Percentiles rank a stretch among this genome's conserved stretches.
Evolutionary conservation across 2,113 vertebrate genomes (phyloP).

Genomic region (Alosa alosa): DNA sequence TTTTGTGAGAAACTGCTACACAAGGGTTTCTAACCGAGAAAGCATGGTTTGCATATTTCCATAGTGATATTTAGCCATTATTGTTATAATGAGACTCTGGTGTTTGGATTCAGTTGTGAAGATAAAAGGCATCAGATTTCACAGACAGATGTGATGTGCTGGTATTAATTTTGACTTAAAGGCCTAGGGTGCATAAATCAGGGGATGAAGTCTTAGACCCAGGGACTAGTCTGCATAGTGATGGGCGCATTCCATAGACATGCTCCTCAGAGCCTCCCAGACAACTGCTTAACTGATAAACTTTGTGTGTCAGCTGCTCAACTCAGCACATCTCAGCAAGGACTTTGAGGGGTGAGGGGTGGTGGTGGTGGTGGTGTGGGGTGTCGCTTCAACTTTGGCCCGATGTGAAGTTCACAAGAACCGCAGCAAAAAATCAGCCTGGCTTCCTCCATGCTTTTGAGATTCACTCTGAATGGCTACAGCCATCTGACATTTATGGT

Average conservation of each 20-base stretch:
- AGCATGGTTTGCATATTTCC: not conserved
- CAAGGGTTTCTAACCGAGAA: not conserved
- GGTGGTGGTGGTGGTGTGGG: too few species aligned
- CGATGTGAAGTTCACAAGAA: not conserved
- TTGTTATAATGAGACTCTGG: not conserved
- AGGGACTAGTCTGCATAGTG: not conserved
- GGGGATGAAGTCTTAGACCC: not conserved
- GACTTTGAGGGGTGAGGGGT: not conserved
- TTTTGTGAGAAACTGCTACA: not conserved
- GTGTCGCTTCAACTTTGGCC: not conserved
- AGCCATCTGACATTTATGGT: not conserved
- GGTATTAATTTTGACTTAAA: not conserved
- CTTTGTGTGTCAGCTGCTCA: not conserved
- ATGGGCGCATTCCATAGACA: not conserved
- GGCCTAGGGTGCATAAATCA: not conserved
- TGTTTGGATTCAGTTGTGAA: not conserved
- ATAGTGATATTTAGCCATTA: not conserved
- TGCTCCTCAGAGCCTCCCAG: not conserved
- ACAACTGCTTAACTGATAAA: not conserved
- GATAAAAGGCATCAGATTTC: not conserved
- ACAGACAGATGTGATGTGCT: not conserved
- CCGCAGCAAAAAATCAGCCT: not conserved
- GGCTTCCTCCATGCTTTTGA: not conserved
- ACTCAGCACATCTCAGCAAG: not conserved
- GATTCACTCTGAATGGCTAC: not conserved